Base-by-base conservation (phyloP, 2,113 vertebrate species). In the Heterocephalus glaber region DNA sequence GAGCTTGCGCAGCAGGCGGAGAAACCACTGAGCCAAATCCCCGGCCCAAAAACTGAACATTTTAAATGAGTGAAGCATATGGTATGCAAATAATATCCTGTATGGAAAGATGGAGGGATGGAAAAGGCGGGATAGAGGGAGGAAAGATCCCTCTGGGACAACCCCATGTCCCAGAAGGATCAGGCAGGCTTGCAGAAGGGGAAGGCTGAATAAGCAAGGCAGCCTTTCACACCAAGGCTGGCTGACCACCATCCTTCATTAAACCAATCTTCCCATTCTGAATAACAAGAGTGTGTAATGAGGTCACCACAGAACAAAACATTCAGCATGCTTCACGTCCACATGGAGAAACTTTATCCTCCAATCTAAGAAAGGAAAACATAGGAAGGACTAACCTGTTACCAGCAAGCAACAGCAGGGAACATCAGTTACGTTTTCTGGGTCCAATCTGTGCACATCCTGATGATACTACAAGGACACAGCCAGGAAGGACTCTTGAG, bases 1-100 rank as follows among this genome's bases (percentile, higher is more conserved):
- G n/a, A n/a, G n/a, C n/a, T n/a, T n/a, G n/a, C n/a, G n/a, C n/a
- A n/a, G n/a, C n/a, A n/a, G n/a, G n/a, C n/a, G n/a, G n/a, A n/a
- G n/a, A n/a, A n/a, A n/a, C n/a, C n/a, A n/a, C n/a, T n/a, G n/a
- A n/a, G n/a, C n/a, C n/a, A n/a, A n/a, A n/a, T n/a, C n/a, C n/a
- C n/a, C n/a, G n/a, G n/a, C n/a, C n/a, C n/a, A n/a, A n/a, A 44
- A 44, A 9, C 0, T 0, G n/a, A 41, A 20, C 22, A 4, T 14
- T 56, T 56, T 7, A 10, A 70, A 12, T 16, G 82, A 28, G 38
- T 10, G 5, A 79, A 35, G 6, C 1, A 4, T 6, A 33, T 28
- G 44, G 16, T 8, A 28, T 33, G 19, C 14, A 65, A 47, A 70
- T 26, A 61, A 6, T 16, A 33, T 47, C 68, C 66, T 38, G 17